phyloP scores from a whole-genome alignment of 2,113 vertebrate genomes.

The Salvator merianae region DNA sequence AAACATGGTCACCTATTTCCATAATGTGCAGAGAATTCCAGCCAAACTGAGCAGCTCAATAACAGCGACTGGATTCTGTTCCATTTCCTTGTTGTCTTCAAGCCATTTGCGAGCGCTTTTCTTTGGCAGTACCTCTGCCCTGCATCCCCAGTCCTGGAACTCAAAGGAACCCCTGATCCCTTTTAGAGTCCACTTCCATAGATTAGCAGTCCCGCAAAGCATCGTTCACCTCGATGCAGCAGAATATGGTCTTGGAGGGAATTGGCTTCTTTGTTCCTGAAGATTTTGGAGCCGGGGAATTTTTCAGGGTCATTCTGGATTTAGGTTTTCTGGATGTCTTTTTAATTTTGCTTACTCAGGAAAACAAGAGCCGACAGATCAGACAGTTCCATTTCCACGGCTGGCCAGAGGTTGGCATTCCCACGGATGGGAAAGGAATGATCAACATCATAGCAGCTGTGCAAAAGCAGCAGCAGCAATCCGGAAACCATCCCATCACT shows the following conservation, averaged over 20 bases:
- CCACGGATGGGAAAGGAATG: slow-evolving; percentile 95
- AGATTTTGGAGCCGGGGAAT: not conserved
- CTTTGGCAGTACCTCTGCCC: too few species aligned
- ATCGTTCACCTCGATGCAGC: not conserved
- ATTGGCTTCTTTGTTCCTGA: not conserved
- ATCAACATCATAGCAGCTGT: slow-evolving; percentile 97
- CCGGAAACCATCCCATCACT: slow-evolving; percentile 97
- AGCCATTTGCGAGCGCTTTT: too few species aligned
- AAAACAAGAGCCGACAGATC: slow-evolving; percentile 93
- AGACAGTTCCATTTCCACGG: slow-evolving; percentile 98
- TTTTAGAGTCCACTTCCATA: too few species aligned
- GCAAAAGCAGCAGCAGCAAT: slow-evolving; percentile 98
- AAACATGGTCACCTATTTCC: too few species aligned
- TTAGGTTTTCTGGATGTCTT: not conserved
- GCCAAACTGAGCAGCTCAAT: too few species aligned
- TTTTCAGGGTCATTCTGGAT: fast-evolving
- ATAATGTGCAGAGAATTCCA: too few species aligned
- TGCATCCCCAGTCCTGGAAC: not conserved
- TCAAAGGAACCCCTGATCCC: not conserved
- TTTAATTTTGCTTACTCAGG: slow-evolving; percentile 70
- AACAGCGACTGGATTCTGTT: too few species aligned
- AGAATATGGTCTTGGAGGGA: not conserved
- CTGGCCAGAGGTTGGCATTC: slow-evolving; percentile 98
- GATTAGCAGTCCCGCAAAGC: too few species aligned
- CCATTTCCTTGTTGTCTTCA: too few species aligned